Base-by-base conservation (phyloP, 2,888 invertebrate species). In the Achlya flavicornis region DNA sequence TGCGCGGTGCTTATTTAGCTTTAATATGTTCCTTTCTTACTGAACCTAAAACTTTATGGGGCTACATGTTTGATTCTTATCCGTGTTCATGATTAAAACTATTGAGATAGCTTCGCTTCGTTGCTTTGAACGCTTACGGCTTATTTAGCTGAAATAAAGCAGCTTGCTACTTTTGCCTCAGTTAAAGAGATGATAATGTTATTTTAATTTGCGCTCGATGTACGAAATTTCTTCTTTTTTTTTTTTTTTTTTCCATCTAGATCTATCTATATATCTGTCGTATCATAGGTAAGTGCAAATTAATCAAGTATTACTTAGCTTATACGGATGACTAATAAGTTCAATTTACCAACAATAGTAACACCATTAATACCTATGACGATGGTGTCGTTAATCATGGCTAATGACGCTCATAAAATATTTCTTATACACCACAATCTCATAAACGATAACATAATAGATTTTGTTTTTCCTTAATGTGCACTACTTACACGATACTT, bases 351-450 rank as follows among this genome's bases (percentile, higher is more conserved):
- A 71, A 80, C 80, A 81, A 79, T 75, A 68, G 75, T 62, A 41
- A 32, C 65, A 69, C 77, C 81, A 84, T 83, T 84, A 83, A 81
- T 82, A 79, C 73, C 67, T 26, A 70, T 72, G 75, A 77, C 69
- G 69, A 73, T 65, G 66, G 71, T 65, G 73, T 81, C 84, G 77
- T 85, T 83, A 83, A 84, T 85, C 83, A 84, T 78, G 70, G 76
- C 80, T 84, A 85, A 85, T 84, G 84, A 79, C 74, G 66, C 74
- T 78, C 83, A 85, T 84, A 80, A 81, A 84, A 85, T 81, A 81
- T 77, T 75, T 76, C 69, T 70, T 69, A 66, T 75, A 72, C 73
- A 69, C 76, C 74, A 64, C 66, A 71, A 67, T 67, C 66, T 53
- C 53, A 19, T 53, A 19, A 63, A 68, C 68, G 72, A 74, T 74